phyloP scores from a whole-genome alignment of 2,797 vertebrate genomes.

The Saguinus oedipus region DNA sequence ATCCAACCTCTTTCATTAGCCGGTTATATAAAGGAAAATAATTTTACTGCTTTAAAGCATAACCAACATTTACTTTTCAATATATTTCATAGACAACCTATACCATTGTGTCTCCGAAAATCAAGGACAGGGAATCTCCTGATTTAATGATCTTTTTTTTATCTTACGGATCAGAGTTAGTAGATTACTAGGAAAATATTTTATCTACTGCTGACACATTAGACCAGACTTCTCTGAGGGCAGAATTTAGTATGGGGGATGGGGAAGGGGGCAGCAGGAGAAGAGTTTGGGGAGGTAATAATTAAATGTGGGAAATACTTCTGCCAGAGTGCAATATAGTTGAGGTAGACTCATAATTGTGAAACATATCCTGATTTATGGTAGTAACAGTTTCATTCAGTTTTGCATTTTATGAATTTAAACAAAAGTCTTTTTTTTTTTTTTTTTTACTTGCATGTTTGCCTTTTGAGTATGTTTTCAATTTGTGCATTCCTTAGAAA shows the following conservation, averaged over 20 bases:
- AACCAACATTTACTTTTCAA: slow-evolving; percentile 79
- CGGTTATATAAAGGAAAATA: slow-evolving; percentile 82
- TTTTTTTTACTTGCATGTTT: slow-evolving; percentile 64
- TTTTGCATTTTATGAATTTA: slow-evolving; percentile 77
- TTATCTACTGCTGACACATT: slow-evolving; percentile 55
- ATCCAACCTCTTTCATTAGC: slow-evolving; percentile 79
- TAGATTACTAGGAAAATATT: slow-evolving; percentile 70
- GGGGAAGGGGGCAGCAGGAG: background rate
- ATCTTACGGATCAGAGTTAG: slow-evolving; percentile 67
- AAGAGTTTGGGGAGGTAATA: slow-evolving; percentile 75
- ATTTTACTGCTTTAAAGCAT: slow-evolving; percentile 80
- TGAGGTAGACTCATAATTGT: slow-evolving; percentile 87
- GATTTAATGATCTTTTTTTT: slow-evolving; percentile 45
- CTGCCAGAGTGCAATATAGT: slow-evolving; percentile 83
- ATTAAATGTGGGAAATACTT: slow-evolving; percentile 83
- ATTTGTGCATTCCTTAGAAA: slow-evolving; percentile 76
- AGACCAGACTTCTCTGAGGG: slow-evolving; percentile 67
- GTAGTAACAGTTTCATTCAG: slow-evolving; percentile 80
- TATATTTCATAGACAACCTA: slow-evolving; percentile 80
- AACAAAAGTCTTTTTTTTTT: background rate
- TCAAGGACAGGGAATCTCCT: slow-evolving; percentile 62
- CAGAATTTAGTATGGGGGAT: background rate
- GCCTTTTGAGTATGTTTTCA: slow-evolving; percentile 77
- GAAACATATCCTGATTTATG: slow-evolving; percentile 80
- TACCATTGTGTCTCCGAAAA: slow-evolving; percentile 71